Base-by-base conservation (phyloP, 2,113 vertebrate species). In the Tychaedon coryphoeus region DNA sequence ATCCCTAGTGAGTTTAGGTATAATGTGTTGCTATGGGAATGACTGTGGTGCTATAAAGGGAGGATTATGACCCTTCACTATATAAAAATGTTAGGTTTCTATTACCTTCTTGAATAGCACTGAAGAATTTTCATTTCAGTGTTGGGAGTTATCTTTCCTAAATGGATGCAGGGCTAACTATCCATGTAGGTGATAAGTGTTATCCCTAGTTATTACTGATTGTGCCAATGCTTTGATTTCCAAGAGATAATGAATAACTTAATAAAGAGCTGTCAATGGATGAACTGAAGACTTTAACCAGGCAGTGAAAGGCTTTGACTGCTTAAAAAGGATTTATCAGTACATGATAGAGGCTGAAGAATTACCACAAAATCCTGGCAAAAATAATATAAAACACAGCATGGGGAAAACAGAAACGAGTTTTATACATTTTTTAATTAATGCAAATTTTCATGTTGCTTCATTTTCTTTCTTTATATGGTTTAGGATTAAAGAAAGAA, bases 401-500 rank as follows among this genome's bases (percentile, higher is more conserved):
- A 51, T 29, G 57, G 31, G 17, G 48, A 88, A 85, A 92, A 91
- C 29, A 90, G 56, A 51, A 94, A 69, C 1, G 8, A 82, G 26
- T 50, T 51, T 76, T 81, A 76, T 54, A 51, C 1, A 0, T 5
- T 93, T 76, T 96, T 94, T 81, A 96, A 95, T 96, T 91, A 95
- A 95, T 90, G 91, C 85, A 90, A 5, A 76, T 86, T 84, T 96
- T 93, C 58, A 87, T 83, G 57, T 97, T 95, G 73, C 62, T 97
- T 97, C 88, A 89, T 97, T 97, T 97, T 94, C 76, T 90, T 93
- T 96, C 51, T 72, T 94, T 97, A 54, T 94, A 36, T 88, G 54
- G 85, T 89, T 96, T 65, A 86, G 81, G 85, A 96, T 95, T 94
- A 96, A 97, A 97, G 94, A 92, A 92, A 92, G 96, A 95, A 96